A percentile compares a stretch with the other conserved stretches of the same genome.
Conservation (phyloP, 2,113 vertebrate genomes). For the Pachyramphus minor region DNA sequence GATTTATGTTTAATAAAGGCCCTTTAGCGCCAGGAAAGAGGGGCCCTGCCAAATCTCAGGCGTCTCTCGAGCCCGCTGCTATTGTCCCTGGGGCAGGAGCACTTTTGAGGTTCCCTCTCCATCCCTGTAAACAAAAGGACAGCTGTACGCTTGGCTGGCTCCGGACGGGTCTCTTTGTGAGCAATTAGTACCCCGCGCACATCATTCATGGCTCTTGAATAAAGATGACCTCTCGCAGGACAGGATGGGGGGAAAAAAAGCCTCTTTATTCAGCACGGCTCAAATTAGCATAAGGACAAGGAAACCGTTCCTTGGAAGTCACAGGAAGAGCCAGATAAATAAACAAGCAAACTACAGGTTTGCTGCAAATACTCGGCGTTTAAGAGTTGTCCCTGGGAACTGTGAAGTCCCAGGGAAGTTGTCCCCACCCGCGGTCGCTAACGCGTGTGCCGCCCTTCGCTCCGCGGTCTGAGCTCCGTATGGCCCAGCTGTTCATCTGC, state of each 20-base stretch:
- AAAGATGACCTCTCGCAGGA: conserved; percentile 63
- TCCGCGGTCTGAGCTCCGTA: not conserved
- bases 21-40: conserved; percentile 38
- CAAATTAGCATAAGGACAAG: conserved; percentile 49
- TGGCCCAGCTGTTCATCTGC: not conserved
- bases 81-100: conserved; percentile 52
- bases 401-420: not conserved
- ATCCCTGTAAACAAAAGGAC: conserved; percentile 61
- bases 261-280: conserved; percentile 47
- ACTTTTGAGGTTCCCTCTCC: conserved; percentile 55
- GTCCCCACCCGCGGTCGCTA: rapidly evolving
- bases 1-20: conserved; percentile 65
- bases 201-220: conserved; percentile 67
- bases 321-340: conserved; percentile 38
- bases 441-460: rapidly evolving
- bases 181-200: conserved; percentile 26
- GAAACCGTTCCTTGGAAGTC: conserved; percentile 24
- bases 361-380: not conserved
- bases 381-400: not conserved
- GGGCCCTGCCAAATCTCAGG: conserved; percentile 60
- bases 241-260: not conserved
- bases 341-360: conserved; percentile 38
- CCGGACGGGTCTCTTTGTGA: conserved; percentile 58
- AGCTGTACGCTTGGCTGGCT: conserved; percentile 68
- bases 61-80: not conserved